These are phyloP conservation scores for Amiota mariae DNA, from an alignment of 2,888 invertebrate species.

Conservation along the genomic window DNA sequence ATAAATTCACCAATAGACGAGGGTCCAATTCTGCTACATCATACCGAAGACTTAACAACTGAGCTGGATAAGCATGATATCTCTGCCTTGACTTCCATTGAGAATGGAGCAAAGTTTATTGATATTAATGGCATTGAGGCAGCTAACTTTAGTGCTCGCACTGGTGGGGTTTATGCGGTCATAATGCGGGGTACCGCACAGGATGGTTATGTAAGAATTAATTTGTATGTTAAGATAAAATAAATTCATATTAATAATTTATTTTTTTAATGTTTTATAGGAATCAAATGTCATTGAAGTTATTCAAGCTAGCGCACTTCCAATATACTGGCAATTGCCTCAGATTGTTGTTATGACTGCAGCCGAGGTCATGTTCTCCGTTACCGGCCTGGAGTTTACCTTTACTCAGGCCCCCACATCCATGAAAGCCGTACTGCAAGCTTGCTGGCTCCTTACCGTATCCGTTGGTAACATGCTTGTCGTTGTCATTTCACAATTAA, in stretches of 20 bases:
- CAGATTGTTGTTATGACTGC: conserved; percentile 94
- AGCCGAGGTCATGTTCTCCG: conserved; percentile 96
- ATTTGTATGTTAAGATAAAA: not conserved
- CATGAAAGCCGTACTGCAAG: conserved; percentile 96
- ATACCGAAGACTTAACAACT: conserved; percentile 37
- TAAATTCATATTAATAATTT: not conserved
- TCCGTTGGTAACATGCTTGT: conserved; percentile 96
- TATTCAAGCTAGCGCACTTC: conserved; percentile 82
- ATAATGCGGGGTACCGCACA: conserved; percentile 72
- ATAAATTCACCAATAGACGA: conserved; percentile 58
- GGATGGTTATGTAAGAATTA: conserved; percentile 71
- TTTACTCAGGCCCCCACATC: conserved; percentile 93
- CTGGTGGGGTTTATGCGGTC: conserved; percentile 80
- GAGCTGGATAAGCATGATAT: conserved; percentile 47
- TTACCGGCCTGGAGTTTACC: conserved; percentile 96
- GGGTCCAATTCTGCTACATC: conserved; percentile 45
- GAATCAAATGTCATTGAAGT: conserved; percentile 52
- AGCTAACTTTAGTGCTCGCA: conserved; percentile 71
- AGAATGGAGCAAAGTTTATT: conserved; percentile 52
- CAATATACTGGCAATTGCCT: conserved; percentile 87
- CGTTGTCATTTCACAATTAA: conserved; percentile 77
- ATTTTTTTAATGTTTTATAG: conserved; percentile 47
- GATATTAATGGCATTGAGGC: conserved; percentile 50
- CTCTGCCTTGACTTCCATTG: conserved; percentile 53
- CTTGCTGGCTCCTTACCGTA: conserved; percentile 93